A percentile compares a stretch with the other conserved stretches of the same genome.
phyloP scores from a whole-genome alignment of 2,113 vertebrate genomes.

The Paramormyrops kingsleyae region DNA sequence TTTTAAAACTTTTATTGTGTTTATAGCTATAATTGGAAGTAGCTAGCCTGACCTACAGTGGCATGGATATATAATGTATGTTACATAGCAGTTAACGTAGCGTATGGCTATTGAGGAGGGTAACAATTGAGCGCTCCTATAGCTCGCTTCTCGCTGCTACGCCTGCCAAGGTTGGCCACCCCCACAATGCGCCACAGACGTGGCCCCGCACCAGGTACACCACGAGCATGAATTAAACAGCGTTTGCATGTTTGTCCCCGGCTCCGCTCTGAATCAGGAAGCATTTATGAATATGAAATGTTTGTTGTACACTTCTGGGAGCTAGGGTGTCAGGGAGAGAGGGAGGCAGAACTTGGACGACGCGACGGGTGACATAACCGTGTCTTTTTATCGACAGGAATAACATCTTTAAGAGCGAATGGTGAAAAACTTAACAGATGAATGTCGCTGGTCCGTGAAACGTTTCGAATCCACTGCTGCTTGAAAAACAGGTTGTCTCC shows the following conservation, averaged over 20 bases:
- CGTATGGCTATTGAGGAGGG: slow-evolving; percentile 3
- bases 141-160: not conserved
- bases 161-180: slow-evolving; percentile 29
- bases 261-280: slow-evolving; percentile 60
- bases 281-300: slow-evolving; percentile 50
- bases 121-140: not conserved
- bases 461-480: not conserved
- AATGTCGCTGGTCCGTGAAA: not conserved
- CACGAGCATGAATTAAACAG: slow-evolving; percentile 71
- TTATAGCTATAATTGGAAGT: slow-evolving; percentile 1
- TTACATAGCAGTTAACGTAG: slow-evolving; percentile 19
- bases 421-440: slow-evolving; percentile 11
- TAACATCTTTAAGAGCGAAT: slow-evolving; percentile 13
- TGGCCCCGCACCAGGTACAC: slow-evolving; percentile 65
- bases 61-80: not conserved
- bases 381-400: slow-evolving; percentile 13
- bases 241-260: slow-evolving; percentile 69
- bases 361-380: not conserved
- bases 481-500: not conserved
- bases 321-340: slow-evolving; percentile 23
- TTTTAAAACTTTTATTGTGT: not conserved
- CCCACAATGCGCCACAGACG: slow-evolving; percentile 55
- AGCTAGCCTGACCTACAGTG: not conserved
- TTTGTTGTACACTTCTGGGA: slow-evolving; percentile 25
- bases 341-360: slow-evolving; percentile 19